Evolutionary conservation across 2,888 invertebrate species (phyloP), one percentile per base, ranked within the genome.

Genomic region (Nudaria mundana): DNA sequence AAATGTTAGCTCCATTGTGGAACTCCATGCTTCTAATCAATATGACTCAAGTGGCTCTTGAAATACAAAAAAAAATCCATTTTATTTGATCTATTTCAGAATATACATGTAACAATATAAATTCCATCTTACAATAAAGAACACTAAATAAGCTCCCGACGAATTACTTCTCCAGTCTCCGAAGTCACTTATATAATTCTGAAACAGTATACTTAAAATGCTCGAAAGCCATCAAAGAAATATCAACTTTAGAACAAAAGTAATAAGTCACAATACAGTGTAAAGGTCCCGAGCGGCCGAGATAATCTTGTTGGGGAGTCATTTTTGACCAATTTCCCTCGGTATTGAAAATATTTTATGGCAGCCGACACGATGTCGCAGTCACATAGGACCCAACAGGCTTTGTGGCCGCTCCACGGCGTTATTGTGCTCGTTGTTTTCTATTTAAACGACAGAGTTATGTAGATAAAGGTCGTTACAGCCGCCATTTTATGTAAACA

Each of bases 321-420:
- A 76, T 80, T 82, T 82, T 81, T 78, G 80, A 81, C 79, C 79
- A 78, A 81, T 80, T 81, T 77, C 73, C 69, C 64, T 66, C 64
- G 71, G 66, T 76, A 80, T 80, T 80, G 80, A 76, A 79, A 82
- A 80, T 81, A 77, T 82, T 77, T 76, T 71, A 72, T 71, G 66
- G 60, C 68, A 59, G 59, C 65, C 61, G 66, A 52, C 63, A 60
- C n/a, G n/a, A n/a, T n/a, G n/a, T 64, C 52, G 67, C 66, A 68
- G 71, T 66, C 68, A 58, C 56, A 64, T 61, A 56, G 59, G 53
- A 45, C 60, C 43, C 48, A 50, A 45, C 52, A 48, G 53, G 48
- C 56, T 58, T 58, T 54, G 55, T 48, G 40, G 44, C 47, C 51
- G 49, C 43, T 32, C 48, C 52, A 49, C 46, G 46, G 39, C 40